Conservation (phyloP, 2,888 invertebrate genomes). For the Syrphus vitripennis region DNA sequence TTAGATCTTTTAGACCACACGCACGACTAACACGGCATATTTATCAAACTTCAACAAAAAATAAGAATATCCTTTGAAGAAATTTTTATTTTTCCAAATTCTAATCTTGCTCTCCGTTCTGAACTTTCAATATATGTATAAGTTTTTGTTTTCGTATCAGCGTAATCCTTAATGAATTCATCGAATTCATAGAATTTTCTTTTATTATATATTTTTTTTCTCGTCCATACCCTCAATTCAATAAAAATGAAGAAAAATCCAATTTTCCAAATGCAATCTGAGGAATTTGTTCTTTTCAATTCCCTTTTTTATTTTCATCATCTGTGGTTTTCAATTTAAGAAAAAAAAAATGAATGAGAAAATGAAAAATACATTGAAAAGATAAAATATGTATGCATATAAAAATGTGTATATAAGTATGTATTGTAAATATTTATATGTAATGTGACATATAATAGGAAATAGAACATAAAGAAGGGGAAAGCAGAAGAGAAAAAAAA, state of each 20-base stretch:
- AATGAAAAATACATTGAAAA: neutral
- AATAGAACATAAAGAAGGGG: neutral
- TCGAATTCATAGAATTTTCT: neutral
- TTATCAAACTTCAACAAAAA: neutral
- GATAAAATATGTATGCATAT: too few species aligned
- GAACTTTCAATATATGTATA: too few species aligned
- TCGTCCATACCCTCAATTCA: neutral
- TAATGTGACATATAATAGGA: neutral
- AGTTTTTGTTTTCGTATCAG: neutral
- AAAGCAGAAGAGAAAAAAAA: neutral
- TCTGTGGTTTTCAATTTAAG: neutral
- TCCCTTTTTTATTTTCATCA: neutral
- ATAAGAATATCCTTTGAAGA: neutral
- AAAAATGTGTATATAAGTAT: neutral
- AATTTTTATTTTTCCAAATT: neutral
- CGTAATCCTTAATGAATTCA: neutral
- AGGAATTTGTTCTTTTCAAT: neutral
- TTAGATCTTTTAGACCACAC: too few species aligned
- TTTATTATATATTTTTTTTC: neutral
- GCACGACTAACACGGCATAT: too few species aligned
- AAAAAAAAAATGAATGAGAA: neutral
- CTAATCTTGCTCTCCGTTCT: neutral
- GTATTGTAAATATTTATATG: neutral
- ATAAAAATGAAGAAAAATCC: neutral
- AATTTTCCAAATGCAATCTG: constrained; percentile 24